Evolutionary conservation across 2,797 vertebrate genomes (phyloP).

Genomic region (Florisuga fusca): DNA sequence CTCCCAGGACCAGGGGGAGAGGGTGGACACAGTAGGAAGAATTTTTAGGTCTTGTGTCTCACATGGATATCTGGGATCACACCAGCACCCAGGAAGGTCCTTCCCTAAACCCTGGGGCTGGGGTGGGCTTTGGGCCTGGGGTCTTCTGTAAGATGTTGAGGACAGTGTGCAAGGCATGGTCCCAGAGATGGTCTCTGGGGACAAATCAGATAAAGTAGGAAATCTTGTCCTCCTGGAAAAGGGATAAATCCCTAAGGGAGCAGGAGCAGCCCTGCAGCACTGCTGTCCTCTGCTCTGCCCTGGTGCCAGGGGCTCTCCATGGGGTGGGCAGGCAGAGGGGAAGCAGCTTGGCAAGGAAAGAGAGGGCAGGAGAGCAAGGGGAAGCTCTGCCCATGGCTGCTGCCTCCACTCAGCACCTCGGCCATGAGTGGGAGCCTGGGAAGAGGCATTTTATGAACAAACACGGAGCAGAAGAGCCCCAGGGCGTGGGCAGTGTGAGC

Average conservation of each 20-base stretch:
- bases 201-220: neutral
- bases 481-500: neutral
- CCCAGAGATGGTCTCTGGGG: neutral
- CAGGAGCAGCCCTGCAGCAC: neutral
- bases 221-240: neutral
- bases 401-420: neutral
- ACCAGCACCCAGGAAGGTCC: neutral
- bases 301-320: neutral
- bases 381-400: neutral
- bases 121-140: neutral
- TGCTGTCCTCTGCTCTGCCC: neutral
- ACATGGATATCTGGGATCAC: fast-evolving
- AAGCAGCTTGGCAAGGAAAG: neutral
- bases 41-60: neutral
- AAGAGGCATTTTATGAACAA: neutral
- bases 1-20: neutral
- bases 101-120: neutral
- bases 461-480: neutral
- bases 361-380: fast-evolving
- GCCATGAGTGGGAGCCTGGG: neutral
- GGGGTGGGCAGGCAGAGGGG: neutral
- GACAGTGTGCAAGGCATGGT: neutral
- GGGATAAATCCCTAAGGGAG: neutral
- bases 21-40: neutral
- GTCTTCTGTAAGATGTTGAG: neutral